Evolutionary conservation across 2,113 vertebrate species (phyloP), one percentile per base, ranked within the genome.

Genomic region (Ophiodon elongatus): DNA sequence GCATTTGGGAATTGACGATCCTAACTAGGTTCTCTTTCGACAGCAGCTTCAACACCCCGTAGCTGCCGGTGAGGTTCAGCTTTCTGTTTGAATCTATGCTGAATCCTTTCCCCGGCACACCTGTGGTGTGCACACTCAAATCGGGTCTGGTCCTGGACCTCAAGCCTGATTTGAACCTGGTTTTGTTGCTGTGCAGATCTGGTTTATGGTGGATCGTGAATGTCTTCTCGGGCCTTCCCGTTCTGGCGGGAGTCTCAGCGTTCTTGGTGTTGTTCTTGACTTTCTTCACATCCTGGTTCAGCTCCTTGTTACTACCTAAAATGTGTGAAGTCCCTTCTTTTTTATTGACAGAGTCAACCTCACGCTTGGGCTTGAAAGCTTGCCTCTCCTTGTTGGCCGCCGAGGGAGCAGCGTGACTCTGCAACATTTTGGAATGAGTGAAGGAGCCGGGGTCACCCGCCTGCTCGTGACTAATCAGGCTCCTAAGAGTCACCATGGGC

Each of bases 1-100:
- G 93, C 86, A 96, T 94, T 85, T 95, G 94, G 74, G 95, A 95
- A 91, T 96, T 96, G 64, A 95, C 93, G 35, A 96, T 95, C 81
- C 94, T 85, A 21, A 96, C 94, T 3, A 96, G 89, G 89, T 92
- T 95, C 19, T 95, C 95, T 75, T 96, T 95, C 0, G 94, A 95
- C 76, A 95, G 91, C 67, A 95, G 88, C 83, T 95, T 95, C 63
- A 95, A 82, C 13, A 95, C 91, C 6, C 91, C 94, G 2, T 91
- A 94, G 76, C 91, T 94, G 39, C 93, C 94, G 0, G 94, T 95
- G 68, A 94, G 89, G 87, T 95, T 96, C 1, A 95, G 73, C 86
- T 95, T 95, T 59, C 89, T 82, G 31, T 82, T 91, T 1, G 89
- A 80, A 9, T 95, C 94, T 10, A 84, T 25, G 65, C 66, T 68